These are phyloP conservation scores for Thripadectes ignobilis DNA, from an alignment of 2,797 vertebrate species.

Conservation along the genomic window DNA sequence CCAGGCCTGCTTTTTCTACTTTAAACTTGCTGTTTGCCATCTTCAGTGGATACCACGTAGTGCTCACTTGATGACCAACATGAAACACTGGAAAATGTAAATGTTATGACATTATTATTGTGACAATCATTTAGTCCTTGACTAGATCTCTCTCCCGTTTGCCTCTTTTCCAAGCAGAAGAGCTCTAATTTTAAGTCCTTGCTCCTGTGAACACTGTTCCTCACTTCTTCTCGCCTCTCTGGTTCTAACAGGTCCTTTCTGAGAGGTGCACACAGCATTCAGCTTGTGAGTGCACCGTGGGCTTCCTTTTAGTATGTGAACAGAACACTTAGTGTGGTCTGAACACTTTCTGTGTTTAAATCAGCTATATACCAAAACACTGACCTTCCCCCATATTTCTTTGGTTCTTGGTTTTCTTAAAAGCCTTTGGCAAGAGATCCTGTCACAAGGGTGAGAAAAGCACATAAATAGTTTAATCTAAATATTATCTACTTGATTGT, in stretches of 20 bases:
- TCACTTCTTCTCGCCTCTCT: not conserved
- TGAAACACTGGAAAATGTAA: not conserved
- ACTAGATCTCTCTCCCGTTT: not conserved
- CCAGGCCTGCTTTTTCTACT: not conserved
- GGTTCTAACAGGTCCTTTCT: not conserved
- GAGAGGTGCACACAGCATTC: not conserved
- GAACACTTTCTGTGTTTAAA: not conserved
- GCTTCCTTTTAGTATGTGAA: not conserved
- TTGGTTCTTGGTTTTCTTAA: not conserved
- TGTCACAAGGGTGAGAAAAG: not conserved
- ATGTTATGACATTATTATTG: not conserved
- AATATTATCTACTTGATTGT: not conserved
- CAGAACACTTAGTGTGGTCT: not conserved
- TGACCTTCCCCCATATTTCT: not conserved
- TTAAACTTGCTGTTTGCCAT: not conserved
- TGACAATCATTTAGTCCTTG: not conserved
- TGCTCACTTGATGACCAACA: not conserved
- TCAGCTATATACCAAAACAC: not conserved
- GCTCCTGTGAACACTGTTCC: not conserved
- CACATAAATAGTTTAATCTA: not conserved
- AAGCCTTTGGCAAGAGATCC: not conserved
- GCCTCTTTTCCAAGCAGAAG: not conserved
- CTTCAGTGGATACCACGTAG: rapidly evolving
- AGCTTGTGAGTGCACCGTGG: not conserved
- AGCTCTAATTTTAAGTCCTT: not conserved